Evolutionary conservation across 2,888 invertebrate genomes (phyloP), one percentile per base, ranked within the genome.

Genomic region (Incurvaria masculella): DNA sequence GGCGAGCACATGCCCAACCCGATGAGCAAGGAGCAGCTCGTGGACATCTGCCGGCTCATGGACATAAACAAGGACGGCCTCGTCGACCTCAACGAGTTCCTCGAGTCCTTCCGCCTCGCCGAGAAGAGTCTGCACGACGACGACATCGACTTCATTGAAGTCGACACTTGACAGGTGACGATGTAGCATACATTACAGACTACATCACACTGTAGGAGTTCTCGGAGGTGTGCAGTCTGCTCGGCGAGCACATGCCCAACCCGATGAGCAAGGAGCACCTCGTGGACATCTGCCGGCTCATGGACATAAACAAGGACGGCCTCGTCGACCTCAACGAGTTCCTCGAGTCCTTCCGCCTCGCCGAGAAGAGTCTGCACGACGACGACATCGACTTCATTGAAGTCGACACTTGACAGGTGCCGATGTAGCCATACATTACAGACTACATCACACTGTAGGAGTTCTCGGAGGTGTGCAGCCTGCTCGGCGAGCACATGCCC

Each of bases 301-400:
- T 97, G 85, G 96, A 97, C 65, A 88, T 95, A 60, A 95, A 97
- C 70, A 93, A 94, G 60, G 95, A 94, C 61, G 95, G 95, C n/a
- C 74, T 88, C 49, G 95, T 96, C 18, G 95, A 96, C 66, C 81
- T 97, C 50, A 97, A 96, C 67, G 96, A 97, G 73, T 94, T 97
- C 63, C 75, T 96, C 14, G 96, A 96, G 72, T 93, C 95, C 47
- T 96, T 96, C 75, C 82, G 96, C 46, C 82, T 96, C 55, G 91
- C 91, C 5, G 89, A 91, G 61, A 84, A 81, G 57, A 74, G 68
- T 57, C 57, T 76, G 48, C 70, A 68, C 40, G 70, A 74, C 21
- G 74, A 73, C 33, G 72, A 72, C 18, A 62, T 66, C 23, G 68
- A 69, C 50, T 54, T 65, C 18, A 60, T 61, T 1, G 67, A 69